Conservation (phyloP, 2,113 vertebrate genomes). For the Crotophaga sulcirostris region DNA sequence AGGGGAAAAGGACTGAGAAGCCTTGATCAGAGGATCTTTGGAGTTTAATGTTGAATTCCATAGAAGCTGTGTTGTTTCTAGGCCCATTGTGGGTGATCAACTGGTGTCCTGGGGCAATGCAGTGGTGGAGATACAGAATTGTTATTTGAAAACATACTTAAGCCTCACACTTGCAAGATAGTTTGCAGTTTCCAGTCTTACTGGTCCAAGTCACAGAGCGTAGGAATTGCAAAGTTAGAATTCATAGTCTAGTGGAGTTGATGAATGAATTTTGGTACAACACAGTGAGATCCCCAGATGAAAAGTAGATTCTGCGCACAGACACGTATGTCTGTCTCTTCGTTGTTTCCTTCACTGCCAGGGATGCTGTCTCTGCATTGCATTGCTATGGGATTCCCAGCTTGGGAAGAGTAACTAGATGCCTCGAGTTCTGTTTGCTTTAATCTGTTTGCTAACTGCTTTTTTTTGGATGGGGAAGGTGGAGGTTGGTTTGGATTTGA, state of each 20-base stretch:
- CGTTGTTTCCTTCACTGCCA: not conserved
- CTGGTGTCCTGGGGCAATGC: not conserved
- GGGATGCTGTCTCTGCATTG: not conserved
- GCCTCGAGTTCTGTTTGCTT: not conserved
- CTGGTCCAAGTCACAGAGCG: not conserved
- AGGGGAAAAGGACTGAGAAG: not conserved
- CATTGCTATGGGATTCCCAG: not conserved
- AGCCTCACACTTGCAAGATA: not conserved
- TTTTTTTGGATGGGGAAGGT: not conserved
- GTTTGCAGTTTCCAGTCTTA: not conserved
- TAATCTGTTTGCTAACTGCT: not conserved
- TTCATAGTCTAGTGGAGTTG: not conserved
- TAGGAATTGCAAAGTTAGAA: not conserved
- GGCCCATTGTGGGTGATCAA: not conserved
- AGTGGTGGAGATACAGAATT: not conserved
- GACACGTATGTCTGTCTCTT: not conserved
- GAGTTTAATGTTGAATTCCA: not conserved
- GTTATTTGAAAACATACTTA: not conserved
- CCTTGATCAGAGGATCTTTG: not conserved
- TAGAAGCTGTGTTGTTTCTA: not conserved
- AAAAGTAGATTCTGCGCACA: not conserved
- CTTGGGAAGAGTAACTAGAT: not conserved
- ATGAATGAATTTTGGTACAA: not conserved
- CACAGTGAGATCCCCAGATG: not conserved
- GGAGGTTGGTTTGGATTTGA: not conserved